Conservation (phyloP, 2,888 invertebrate species). For the Pristionchus fissidentatus region DNA sequence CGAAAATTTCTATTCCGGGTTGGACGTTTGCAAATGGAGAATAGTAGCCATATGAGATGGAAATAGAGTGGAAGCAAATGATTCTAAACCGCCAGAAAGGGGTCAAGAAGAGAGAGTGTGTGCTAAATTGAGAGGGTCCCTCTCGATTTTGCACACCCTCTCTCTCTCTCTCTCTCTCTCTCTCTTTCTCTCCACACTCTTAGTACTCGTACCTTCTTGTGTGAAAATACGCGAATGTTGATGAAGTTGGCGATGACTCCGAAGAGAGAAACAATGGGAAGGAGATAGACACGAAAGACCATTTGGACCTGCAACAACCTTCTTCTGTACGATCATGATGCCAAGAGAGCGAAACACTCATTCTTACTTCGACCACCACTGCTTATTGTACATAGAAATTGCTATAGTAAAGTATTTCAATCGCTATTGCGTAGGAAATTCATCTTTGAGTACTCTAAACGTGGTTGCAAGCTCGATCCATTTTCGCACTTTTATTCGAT, state of each 20-base stretch:
- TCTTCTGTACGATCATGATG: neutral
- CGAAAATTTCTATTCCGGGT: constrained; percentile 4
- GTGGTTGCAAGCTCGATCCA: neutral
- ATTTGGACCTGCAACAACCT: constrained; percentile 60
- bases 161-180: neutral
- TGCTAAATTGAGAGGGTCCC: too few species aligned
- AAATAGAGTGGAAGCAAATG: neutral
- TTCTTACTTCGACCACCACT: too few species aligned
- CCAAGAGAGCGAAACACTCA: too few species aligned
- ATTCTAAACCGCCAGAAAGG: too few species aligned
- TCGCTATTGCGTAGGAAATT: too few species aligned
- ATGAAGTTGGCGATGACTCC: constrained; percentile 68
- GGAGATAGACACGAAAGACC: constrained; percentile 67
- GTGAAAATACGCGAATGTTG: constrained; percentile 67
- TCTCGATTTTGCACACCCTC: too few species aligned
- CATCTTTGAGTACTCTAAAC: neutral
- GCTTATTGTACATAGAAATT: neutral
- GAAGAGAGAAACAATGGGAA: constrained; percentile 68
- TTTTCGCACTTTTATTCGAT: neutral
- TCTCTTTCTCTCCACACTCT: neutral
- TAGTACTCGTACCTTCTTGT: constrained; percentile 59
- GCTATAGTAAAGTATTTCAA: neutral
- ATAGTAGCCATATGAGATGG: neutral
- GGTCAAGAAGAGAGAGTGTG: too few species aligned
- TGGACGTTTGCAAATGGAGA: too few species aligned